Conservation (phyloP, 2,113 vertebrate species). For the Oreochromis aureus region DNA sequence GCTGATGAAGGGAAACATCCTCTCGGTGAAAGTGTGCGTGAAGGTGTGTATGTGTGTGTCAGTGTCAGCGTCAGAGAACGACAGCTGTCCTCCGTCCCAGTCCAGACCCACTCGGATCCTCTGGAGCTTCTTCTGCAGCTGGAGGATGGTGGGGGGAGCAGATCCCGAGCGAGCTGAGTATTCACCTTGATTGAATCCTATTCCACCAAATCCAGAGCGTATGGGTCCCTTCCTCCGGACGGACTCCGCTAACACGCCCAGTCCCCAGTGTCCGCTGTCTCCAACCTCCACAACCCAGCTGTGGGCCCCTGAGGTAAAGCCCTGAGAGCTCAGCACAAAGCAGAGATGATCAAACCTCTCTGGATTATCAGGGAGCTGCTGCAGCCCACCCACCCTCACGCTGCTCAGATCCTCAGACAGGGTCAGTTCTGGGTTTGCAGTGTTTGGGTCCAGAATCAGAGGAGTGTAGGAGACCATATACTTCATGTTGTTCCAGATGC, state of each 20-base stretch:
- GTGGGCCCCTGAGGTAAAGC: not conserved
- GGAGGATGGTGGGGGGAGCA: rapidly evolving
- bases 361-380: not conserved
- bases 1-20: not conserved
- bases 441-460: not conserved
- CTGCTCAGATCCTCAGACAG: not conserved
- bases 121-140: not conserved
- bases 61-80: not conserved
- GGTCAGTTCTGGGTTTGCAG: not conserved
- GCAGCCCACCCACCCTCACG: not conserved
- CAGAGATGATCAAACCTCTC: not conserved
- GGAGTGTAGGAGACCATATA: not conserved
- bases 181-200: not conserved
- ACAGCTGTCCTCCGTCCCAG: not conserved
- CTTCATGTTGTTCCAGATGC: not conserved
- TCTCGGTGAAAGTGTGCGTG: not conserved
- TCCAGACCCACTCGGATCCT: not conserved
- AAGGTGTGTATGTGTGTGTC: not conserved
- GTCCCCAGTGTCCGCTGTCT: not conserved
- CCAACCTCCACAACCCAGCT: not conserved
- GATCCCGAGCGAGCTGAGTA: not conserved
- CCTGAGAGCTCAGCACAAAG: not conserved
- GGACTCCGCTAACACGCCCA: not conserved
- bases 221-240: not conserved
- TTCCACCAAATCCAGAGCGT: not conserved